Conservation (phyloP, 2,888 invertebrate species). For the Scaptomyza parva region DNA sequence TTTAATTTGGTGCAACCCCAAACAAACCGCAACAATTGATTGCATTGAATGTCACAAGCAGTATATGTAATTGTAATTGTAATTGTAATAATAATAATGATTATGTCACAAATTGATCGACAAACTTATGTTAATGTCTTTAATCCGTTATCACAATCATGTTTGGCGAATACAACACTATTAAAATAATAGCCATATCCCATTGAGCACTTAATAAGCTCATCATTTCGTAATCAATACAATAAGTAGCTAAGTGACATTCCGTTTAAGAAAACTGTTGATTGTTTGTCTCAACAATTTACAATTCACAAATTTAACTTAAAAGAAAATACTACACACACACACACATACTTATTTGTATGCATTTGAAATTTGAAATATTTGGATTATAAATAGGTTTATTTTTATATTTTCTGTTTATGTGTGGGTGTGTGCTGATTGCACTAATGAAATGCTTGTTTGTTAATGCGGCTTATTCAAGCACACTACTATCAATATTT, state of each 20-base stretch:
- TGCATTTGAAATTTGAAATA: too few species aligned
- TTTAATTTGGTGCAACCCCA: conserved; percentile 8
- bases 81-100: not conserved
- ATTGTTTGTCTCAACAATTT: too few species aligned
- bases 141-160: too few species aligned
- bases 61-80: conserved; percentile 11
- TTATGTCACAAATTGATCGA: not conserved
- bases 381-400: too few species aligned
- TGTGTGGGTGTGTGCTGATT: too few species aligned
- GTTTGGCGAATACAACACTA: conserved; percentile 31
- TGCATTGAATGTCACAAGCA: conserved; percentile 39
- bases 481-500: too few species aligned
- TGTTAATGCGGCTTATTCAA: too few species aligned
- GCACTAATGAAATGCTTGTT: too few species aligned
- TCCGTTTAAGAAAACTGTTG: not conserved
- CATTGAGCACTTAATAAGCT: conserved; percentile 26
- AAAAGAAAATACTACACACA: too few species aligned
- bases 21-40: conserved; percentile 62
- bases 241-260: not conserved
- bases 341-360: too few species aligned
- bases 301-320: not conserved
- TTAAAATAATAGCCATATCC: conserved; percentile 51
- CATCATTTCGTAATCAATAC: conserved; percentile 16
- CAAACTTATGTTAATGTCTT: not conserved
- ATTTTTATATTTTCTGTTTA: too few species aligned